phyloP scores from a whole-genome alignment of 2,888 invertebrate genomes.

The Dolomedes plantarius region DNA sequence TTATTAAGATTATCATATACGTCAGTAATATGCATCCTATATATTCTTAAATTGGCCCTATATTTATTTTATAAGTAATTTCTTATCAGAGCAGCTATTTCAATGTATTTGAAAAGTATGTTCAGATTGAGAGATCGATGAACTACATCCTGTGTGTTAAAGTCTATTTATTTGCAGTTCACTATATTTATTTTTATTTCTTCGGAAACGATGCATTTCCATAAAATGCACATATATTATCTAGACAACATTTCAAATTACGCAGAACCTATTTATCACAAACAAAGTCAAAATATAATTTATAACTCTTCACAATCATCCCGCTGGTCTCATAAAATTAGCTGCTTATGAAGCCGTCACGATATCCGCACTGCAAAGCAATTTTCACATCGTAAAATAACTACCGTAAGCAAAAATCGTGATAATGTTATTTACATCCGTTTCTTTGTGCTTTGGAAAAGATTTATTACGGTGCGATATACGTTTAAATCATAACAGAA shows the following conservation, averaged over 20 bases:
- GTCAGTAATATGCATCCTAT: too few relatives aligned
- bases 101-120: too few relatives aligned
- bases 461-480: not conserved
- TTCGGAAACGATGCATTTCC: too few relatives aligned
- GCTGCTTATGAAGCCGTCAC: slow-evolving; percentile 11
- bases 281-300: not conserved
- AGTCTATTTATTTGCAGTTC: too few relatives aligned
- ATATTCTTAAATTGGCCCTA: too few relatives aligned
- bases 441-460: not conserved
- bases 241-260: not conserved
- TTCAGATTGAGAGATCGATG: too few relatives aligned
- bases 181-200: too few relatives aligned
- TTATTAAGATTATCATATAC: too few relatives aligned
- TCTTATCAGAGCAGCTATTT: too few relatives aligned
- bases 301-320: not conserved
- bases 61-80: too few relatives aligned
- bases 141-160: too few relatives aligned
- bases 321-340: not conserved
- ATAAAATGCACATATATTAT: not conserved
- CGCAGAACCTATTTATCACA: not conserved
- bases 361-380: not conserved
- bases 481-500: not conserved
- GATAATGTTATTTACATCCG: slow-evolving; percentile 6
- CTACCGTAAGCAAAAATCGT: slow-evolving; percentile 9
- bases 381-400: slow-evolving; percentile 12